Base-by-base conservation (phyloP, 1,140 invertebrate genomes). In the Penaeus japonicus region DNA sequence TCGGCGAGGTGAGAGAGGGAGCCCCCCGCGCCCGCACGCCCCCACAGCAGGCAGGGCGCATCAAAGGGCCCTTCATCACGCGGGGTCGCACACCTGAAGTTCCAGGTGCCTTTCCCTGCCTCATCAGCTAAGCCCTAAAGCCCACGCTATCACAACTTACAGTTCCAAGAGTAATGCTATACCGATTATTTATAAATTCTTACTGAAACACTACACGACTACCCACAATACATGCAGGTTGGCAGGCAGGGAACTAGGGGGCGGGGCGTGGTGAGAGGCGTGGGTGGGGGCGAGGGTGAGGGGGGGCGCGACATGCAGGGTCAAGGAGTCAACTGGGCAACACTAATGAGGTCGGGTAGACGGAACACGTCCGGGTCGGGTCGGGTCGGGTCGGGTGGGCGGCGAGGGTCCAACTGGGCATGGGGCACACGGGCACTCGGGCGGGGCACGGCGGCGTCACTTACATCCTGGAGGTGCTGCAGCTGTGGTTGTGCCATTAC, bases 401-500 rank as follows among this genome's bases (percentile, higher is more conserved):
- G 84, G 85, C 59, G 73, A 78, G 59, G 85, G 85, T 59, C 47
- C 54, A 77, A 77, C 73, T 77, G 77, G 85, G 77, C 78, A 85
- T 59, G 85, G 85, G 85, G 59, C 75, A 86, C 85, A 86, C 85
- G 85, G 77, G 70, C 85, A 86, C 85, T 86, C 85, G 86, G 79
- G 86, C 73, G 65, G 87, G 87, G 77, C 70, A 83, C 62, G 87
- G 87, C 62, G 84, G 81, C 77, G 80, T 79, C 85, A 90, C 90
- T 90, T 90, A 90, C 90, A 90, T 90, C 90, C 88, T 89, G 90
- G 81, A 90, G 81, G 70, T 90, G 90, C 85, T 89, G 90, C 78
- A 87, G 84, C 22, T 87, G 88, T 27, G 84, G 90, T 47, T 83
- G 90, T 39, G 82, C 85, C 89, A 90, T 84, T 59, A 90, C 84